Conservation (phyloP, 2,888 invertebrate species). For the Phaedon cochleariae region DNA sequence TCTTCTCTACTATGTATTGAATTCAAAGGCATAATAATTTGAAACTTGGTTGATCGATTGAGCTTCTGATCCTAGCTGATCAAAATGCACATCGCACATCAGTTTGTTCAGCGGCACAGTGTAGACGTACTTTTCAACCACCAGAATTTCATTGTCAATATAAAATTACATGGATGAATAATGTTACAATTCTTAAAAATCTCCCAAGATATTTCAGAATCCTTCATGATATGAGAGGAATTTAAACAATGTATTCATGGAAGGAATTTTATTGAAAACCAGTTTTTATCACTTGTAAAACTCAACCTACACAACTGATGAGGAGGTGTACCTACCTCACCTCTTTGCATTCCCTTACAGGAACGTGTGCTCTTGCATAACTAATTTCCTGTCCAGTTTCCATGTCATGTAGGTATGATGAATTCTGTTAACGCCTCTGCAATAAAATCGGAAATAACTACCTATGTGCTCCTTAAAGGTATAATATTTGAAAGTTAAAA, state of each 20-base stretch:
- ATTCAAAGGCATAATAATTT: no score
- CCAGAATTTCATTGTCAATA: no score
- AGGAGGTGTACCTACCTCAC: slow-evolving; percentile 39
- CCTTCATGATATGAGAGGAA: no score
- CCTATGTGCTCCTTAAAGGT: no score
- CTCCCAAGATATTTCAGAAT: no score
- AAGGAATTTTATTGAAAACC: background rate
- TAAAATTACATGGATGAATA: no score
- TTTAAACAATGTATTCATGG: no score
- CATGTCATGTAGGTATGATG: slow-evolving; percentile 15
- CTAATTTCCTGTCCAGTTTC: slow-evolving; percentile 41
- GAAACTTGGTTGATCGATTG: background rate
- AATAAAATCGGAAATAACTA: slow-evolving; percentile 4
- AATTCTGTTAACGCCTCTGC: slow-evolving; percentile 28
- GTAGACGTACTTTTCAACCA: no score
- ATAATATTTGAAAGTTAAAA: no score
- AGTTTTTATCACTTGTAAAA: slow-evolving; percentile 13
- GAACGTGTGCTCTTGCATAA: slow-evolving; percentile 43
- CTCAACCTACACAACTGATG: slow-evolving; percentile 26
- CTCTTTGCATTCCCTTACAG: slow-evolving; percentile 37
- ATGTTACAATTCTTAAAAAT: no score
- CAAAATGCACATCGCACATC: no score
- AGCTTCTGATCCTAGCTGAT: background rate
- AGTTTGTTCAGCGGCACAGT: no score
- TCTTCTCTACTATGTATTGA: background rate